Evolutionary conservation across 2,888 invertebrate species (phyloP).

Genomic region (Melieria omissa): DNA sequence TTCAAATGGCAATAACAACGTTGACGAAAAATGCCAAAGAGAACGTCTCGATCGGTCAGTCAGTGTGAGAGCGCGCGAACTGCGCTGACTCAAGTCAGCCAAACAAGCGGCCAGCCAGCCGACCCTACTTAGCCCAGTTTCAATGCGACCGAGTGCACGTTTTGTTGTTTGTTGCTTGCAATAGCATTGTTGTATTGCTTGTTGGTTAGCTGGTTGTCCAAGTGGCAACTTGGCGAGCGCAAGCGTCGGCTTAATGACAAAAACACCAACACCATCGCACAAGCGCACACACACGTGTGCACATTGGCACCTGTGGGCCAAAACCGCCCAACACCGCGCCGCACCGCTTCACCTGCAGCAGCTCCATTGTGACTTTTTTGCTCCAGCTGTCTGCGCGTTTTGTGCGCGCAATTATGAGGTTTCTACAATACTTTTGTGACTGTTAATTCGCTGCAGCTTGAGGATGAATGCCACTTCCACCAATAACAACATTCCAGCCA

Average conservation of each 20-base stretch:
- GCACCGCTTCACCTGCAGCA: constrained; percentile 3
- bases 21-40: constrained; percentile 25
- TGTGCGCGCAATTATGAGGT: constrained; percentile 35
- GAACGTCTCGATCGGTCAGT: neutral
- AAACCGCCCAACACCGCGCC: neutral
- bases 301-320: neutral
- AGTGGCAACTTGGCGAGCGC: neutral
- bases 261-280: neutral
- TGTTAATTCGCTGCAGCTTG: constrained; percentile 27
- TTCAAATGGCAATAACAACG: constrained; percentile 17
- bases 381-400: neutral
- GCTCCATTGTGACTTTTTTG: constrained; percentile 5
- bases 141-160: neutral
- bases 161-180: neutral
- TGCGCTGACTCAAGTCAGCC: neutral
- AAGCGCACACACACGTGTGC: neutral
- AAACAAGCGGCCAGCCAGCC: constrained; percentile 43
- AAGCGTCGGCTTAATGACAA: constrained; percentile 8
- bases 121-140: constrained; percentile 61
- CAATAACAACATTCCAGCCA: neutral
- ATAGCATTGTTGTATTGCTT: neutral
- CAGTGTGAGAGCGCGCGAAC: no score
- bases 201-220: neutral
- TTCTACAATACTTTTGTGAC: constrained; percentile 36
- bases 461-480: constrained; percentile 30